A percentile compares a stretch with the other conserved stretches of the same genome.
Evolutionary conservation across 2,888 invertebrate species (phyloP).

Genomic region (Diabrotica balteata): DNA sequence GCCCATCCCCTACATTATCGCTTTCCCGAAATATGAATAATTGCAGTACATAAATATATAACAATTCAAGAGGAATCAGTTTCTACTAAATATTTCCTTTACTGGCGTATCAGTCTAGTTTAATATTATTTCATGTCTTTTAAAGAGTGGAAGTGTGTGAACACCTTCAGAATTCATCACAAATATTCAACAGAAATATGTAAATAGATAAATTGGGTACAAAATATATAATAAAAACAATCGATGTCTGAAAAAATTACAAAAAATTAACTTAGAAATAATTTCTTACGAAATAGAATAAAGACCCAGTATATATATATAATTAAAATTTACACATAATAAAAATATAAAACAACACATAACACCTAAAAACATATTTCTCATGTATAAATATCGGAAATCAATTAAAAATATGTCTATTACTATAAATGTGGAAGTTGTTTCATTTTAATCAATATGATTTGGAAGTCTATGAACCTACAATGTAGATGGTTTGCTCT

Average conservation of each 20-base stretch:
- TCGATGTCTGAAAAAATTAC: constrained; percentile 2
- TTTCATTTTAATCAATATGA: constrained; percentile 37
- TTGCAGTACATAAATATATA: constrained; percentile 38
- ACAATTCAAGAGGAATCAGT: constrained; percentile 39
- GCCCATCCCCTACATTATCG: constrained; percentile 56
- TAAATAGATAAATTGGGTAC: constrained; percentile 19
- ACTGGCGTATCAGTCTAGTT: constrained; percentile 39
- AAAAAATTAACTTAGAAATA: constrained; percentile 11
- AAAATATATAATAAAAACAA: too few relatives aligned
- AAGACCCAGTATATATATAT: constrained; percentile 8
- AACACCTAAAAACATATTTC: constrained; percentile 21
- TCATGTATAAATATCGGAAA: constrained; percentile 13
- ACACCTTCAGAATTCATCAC: constrained; percentile 18
- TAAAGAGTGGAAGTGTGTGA: constrained; percentile 4
- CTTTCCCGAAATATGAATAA: constrained; percentile 45
- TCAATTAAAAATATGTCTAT: constrained; percentile 31
- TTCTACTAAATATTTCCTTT: constrained; percentile 40
- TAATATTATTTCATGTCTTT: constrained; percentile 22
- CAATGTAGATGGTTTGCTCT: constrained; percentile 38
- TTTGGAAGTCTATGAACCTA: constrained; percentile 35
- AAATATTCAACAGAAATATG: constrained; percentile 22
- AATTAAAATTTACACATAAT: constrained; percentile 13
- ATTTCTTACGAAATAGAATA: not conserved
- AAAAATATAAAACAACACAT: constrained; percentile 9
- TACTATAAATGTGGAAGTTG: constrained; percentile 38